Base-by-base conservation (phyloP, 2,888 invertebrate genomes). In the Lutraria lutraria region DNA sequence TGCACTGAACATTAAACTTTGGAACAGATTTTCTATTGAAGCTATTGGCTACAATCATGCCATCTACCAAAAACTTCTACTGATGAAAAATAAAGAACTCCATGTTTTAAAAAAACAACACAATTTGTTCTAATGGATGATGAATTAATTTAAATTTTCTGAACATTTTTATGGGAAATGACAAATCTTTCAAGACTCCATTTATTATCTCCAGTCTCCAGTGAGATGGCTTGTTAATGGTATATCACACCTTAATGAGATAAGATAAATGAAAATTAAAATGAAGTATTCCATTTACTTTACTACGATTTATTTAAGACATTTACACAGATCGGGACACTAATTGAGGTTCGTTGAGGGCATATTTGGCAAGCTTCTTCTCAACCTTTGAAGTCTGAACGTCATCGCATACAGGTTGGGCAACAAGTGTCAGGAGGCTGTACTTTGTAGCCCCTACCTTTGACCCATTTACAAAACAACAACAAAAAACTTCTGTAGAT, bases 191-290 rank as follows among this genome's bases (percentile, higher is more conserved):
- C 12, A 16, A 76, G 76, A 15, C 76, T 76, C 76, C 76, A 76
- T 76, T 25, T 31, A 76, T 76, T 76, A 31, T 6, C 29, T 8
- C 16, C 25, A 81, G 81, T n/a, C 81, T 81, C 81, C 81, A 54
- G 12, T 15, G 53, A 29, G 34, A 52, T 81, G 81, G 43, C 16
- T 19, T n/a, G 81, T 54, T 81, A 81, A 81, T 81, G 81, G 81
- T 81, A 81, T 81, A 52, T 81, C 52, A 81, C 81, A 54, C 81
- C 25, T 52, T 81, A 52, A 54, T 19, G 34, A 76, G 76, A 76
- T 76, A 76, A 76, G 34, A 8, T 76, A 34, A 34, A 76, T 76
- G 76, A 76, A 76, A 76, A 31, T 31, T 34, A 31, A 76, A 76
- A 13, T 31, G 31, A 76, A 76, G 6, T 76, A 76, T 76, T 34